Evolutionary conservation across 2,797 vertebrate species (phyloP).

Genomic region (Pogoniulus pusillus): DNA sequence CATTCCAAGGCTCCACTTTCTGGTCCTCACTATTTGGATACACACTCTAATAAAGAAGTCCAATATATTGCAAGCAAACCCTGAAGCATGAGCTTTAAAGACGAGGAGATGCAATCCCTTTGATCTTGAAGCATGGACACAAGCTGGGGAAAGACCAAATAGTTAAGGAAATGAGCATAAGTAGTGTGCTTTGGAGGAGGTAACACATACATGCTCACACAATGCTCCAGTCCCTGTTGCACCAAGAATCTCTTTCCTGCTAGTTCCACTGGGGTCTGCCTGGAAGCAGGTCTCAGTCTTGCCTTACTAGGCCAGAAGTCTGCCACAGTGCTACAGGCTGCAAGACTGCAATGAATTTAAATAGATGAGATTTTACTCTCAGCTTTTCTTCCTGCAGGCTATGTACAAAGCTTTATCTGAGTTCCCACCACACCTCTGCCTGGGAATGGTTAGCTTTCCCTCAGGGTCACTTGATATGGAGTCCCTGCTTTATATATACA

Average conservation of each 20-base stretch:
- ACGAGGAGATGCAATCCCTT: rapidly evolving
- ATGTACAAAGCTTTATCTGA: conserved; percentile 41
- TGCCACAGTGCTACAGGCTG: not conserved
- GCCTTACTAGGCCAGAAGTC: not conserved
- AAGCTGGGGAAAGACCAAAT: not conserved
- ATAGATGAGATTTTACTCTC: not conserved
- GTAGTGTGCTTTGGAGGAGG: not conserved
- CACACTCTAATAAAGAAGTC: not conserved
- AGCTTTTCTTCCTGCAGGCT: conserved; percentile 31
- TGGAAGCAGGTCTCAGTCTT: not conserved
- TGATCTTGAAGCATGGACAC: not conserved
- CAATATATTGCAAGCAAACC: not conserved
- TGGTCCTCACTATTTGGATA: not conserved
- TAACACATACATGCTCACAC: not conserved
- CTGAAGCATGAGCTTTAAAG: not conserved
- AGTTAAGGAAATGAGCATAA: not conserved
- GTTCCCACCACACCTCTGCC: conserved; percentile 69
- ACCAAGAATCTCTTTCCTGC: not conserved
- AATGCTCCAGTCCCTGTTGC: not conserved
- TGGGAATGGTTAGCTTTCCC: conserved; percentile 61
- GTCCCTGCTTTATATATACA: conserved; percentile 24
- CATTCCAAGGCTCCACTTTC: not conserved
- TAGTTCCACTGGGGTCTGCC: not conserved
- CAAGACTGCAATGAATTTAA: not conserved
- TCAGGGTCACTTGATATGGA: conserved; percentile 45